Conservation (phyloP, 2,888 invertebrate species). For the Prosapia bicincta region DNA sequence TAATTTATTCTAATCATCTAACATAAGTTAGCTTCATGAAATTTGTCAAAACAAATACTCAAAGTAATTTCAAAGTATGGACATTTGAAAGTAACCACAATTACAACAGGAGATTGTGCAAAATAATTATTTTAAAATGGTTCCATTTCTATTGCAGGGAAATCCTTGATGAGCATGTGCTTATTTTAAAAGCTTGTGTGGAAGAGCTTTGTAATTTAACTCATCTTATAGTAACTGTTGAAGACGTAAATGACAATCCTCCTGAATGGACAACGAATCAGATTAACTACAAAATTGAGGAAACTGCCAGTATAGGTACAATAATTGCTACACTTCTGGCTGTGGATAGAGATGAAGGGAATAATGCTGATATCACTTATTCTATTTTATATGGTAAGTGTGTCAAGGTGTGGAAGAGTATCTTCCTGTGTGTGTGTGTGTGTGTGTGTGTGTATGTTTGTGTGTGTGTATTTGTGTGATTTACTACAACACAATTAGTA, state of each 20-base stretch:
- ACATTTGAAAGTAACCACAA: too few relatives aligned
- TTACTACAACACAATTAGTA: too few relatives aligned
- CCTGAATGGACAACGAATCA: conserved; percentile 80
- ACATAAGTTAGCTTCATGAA: too few relatives aligned
- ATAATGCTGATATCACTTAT: conserved; percentile 73
- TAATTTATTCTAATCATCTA: too few relatives aligned
- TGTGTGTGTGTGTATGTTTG: too few relatives aligned
- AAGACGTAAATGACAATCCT: conserved; percentile 84
- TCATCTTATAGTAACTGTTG: conserved; percentile 71
- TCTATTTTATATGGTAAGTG: conserved; percentile 69
- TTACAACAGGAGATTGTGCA: too few relatives aligned
- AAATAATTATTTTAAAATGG: neutral
- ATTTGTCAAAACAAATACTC: too few relatives aligned
- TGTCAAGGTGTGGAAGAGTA: too few relatives aligned
- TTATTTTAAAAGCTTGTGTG: neutral
- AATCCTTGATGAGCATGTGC: neutral
- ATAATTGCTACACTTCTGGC: conserved; percentile 69
- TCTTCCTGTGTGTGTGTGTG: too few relatives aligned
- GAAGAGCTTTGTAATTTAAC: conserved; percentile 43
- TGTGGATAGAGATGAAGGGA: conserved; percentile 75
- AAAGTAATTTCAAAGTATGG: too few relatives aligned
- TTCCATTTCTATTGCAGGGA: neutral
- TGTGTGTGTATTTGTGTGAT: too few relatives aligned
- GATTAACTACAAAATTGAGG: conserved; percentile 71
- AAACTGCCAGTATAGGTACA: conserved; percentile 67